Evolutionary conservation across 1,140 invertebrate genomes (phyloP), one percentile per base, ranked within the genome.

Genomic region (Brachionus rubens): DNA sequence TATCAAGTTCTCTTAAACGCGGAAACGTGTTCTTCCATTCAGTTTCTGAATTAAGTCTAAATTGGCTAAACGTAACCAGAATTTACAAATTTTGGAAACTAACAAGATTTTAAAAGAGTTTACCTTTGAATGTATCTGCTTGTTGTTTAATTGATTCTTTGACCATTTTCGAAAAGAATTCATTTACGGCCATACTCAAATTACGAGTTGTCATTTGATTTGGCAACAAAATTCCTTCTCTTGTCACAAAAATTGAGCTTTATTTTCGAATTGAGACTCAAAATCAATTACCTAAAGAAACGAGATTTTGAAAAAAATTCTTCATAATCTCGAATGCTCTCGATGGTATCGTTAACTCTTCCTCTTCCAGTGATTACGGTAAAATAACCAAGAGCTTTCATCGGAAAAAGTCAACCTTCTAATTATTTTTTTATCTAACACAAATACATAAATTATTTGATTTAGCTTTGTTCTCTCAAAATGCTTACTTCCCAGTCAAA

Each of bases 11-110:
- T 33, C 96, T 87, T 50, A 93, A 84, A 79, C 92, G 89, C 7
- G 95, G 94, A 82, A 96, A 99, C 80, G 92, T 98, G 84, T 99
- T 99, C 87, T 98, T 99, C 97, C 97, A 99, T 86, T 99, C 96
- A 0, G 95, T 97, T 88, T 99, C 96, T 65, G 99, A 86, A 86
- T 99, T 99, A 82, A 76, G 94, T 88, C 82, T 98, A 94, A 67
- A 98, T 86, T 86, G 0, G 96, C 96, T n/a, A n/a, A n/a, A n/a
- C n/a, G n/a, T n/a, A n/a, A n/a, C 83, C 77, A 41, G 82, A 76
- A 47, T 33, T 62, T 21, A n/a, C n/a, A n/a, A n/a, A n/a, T n/a
- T n/a, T n/a, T n/a, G n/a, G n/a, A 4, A 33, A 26, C 50, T 56
- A 14, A 33, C 83, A 91, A 93, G n/a, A 96, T 88, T 43, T 93